Conservation (phyloP, 2,113 vertebrate species). For the Glaucomys volans region DNA sequence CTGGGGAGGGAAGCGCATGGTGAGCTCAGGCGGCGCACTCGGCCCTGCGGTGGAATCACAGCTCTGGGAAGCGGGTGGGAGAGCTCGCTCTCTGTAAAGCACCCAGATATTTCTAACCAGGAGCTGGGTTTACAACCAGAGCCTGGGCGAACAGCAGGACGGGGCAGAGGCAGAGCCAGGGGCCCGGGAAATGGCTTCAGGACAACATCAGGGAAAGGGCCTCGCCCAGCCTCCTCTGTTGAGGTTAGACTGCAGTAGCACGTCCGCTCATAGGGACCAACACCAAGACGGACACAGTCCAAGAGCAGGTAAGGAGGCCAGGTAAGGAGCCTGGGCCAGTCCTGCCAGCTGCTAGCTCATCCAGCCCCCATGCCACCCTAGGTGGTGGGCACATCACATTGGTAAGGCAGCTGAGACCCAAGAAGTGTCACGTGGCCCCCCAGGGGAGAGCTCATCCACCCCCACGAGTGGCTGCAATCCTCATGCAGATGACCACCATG, state of each 20-base stretch:
- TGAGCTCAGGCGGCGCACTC: accelerated
- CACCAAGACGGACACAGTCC: not conserved
- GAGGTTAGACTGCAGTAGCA: accelerated
- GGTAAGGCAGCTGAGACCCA: not conserved
- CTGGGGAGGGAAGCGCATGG: accelerated
- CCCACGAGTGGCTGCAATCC: too few species aligned
- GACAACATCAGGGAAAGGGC: not conserved
- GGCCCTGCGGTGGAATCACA: accelerated
- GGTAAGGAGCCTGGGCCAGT: not conserved
- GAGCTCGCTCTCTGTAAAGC: not conserved
- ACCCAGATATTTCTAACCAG: not conserved
- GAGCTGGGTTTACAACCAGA: not conserved
- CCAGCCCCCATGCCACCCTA: too few species aligned
- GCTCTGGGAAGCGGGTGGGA: not conserved
- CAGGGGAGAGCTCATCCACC: not conserved
- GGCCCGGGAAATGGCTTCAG: not conserved
- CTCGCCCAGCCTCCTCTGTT: accelerated
- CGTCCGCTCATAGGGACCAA: accelerated
- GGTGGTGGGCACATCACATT: accelerated
- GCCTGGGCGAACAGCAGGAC: too few species aligned
- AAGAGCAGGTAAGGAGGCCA: too few species aligned
- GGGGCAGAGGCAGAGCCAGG: too few species aligned
- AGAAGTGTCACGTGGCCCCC: not conserved
- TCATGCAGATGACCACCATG: not conserved
- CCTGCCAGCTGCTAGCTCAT: not conserved